Base-by-base conservation (phyloP, 2,888 invertebrate genomes). In the Eledona agricola region DNA sequence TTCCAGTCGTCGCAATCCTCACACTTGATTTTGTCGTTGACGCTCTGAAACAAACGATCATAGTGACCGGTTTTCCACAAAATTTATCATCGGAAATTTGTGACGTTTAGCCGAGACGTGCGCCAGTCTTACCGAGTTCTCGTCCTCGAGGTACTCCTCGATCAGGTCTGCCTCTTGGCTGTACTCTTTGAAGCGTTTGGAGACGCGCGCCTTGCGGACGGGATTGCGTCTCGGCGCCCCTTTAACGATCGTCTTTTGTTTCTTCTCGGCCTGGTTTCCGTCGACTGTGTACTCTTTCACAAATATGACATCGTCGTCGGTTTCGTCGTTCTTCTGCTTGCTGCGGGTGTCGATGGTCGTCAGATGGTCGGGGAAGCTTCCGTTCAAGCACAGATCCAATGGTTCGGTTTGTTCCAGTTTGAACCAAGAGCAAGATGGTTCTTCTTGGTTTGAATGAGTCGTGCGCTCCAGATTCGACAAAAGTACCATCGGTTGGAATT, bases 231-330 rank as follows among this genome's bases (percentile, higher is more conserved):
- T 51, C 1, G 57, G 57, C 4, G 34, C n/a, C 11, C 19, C 37
- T 12, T 29, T 31, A n/a, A 5, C 20, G 5, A 22, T 4, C 4
- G 20, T 35, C n/a, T 22, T 16, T 32, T 2, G 4, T 25, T 29
- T 6, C 5, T 12, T 11, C n/a, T 4, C 6, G n/a, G n/a, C n/a
- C n/a, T n/a, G n/a, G n/a, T n/a, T n/a, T n/a, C n/a, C 6, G 4
- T 3, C 47, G 28, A 11, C 17, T 16, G 52, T 60, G 40, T 63
- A 70, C 53, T 66, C 67, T 28, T 60, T 59, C 1, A 71, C 63
- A 46, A 70, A 69, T 28, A 68, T 58, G 4, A 69, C 67, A 17
- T 70, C 69, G 12, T 69, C 67, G 23, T 64, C 64, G 12, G 47
- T 55, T n/a, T 37, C 38, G 1, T 34, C 31, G 5, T 28, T 32